Percentiles rank a stretch among this genome's conserved stretches.
Conservation (phyloP, 2,797 vertebrate species). For the Coreius guichenoti region DNA sequence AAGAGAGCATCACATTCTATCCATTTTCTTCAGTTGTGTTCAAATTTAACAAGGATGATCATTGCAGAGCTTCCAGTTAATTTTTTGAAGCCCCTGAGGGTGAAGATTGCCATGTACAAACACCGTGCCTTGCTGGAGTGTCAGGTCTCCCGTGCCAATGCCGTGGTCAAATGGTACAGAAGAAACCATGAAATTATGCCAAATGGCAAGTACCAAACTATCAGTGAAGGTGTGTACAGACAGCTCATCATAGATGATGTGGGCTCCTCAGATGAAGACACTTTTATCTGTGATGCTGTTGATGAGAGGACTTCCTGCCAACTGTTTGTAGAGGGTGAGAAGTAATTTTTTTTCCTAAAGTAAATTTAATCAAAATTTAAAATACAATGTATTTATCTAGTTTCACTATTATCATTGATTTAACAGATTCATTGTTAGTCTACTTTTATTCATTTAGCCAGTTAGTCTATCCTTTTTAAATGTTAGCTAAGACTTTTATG, state of each 20-base stretch:
- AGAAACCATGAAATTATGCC: slow-evolving; percentile 78
- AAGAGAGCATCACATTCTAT: not conserved
- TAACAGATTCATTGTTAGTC: not conserved
- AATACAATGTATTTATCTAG: not conserved
- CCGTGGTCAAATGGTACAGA: slow-evolving; percentile 91
- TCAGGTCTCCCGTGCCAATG: slow-evolving; percentile 89
- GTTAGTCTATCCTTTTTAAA: not conserved
- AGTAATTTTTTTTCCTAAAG: not conserved
- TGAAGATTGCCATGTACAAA: slow-evolving; percentile 94
- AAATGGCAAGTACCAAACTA: slow-evolving; percentile 83
- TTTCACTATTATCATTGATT: not conserved
- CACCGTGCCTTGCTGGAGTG: slow-evolving; percentile 92
- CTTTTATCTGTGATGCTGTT: slow-evolving; percentile 90
- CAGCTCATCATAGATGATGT: slow-evolving; percentile 90
- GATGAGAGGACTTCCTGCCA: slow-evolving; percentile 90
- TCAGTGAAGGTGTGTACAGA: slow-evolving; percentile 88
- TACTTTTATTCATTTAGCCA: not conserved
- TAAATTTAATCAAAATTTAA: not conserved
- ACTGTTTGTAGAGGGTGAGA: slow-evolving; percentile 93
- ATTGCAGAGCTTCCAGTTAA: slow-evolving; percentile 89
- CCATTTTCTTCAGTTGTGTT: not conserved
- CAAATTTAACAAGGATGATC: not conserved
- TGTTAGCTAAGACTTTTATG: not conserved
- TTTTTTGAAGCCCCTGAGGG: slow-evolving; percentile 87
- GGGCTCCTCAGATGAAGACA: slow-evolving; percentile 90